Conservation (phyloP, 1,140 invertebrate genomes). For the Anadara kagoshimensis region DNA sequence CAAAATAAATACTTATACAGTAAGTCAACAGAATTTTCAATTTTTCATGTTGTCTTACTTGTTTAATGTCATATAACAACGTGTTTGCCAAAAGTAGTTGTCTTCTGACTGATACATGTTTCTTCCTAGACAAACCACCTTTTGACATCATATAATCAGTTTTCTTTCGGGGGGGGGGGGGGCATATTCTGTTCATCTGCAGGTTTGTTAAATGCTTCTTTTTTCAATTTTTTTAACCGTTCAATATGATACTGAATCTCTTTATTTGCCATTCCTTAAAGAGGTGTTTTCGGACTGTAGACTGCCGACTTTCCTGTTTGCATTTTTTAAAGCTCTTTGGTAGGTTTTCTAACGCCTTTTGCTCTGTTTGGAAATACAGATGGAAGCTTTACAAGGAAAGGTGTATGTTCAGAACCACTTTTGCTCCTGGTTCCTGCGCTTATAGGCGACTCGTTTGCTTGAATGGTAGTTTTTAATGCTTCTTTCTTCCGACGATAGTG, state of each 20-base stretch:
- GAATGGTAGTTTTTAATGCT: no score
- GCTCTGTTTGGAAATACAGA: not conserved
- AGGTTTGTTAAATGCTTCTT: not conserved
- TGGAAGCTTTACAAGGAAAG: not conserved
- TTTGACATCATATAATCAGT: not conserved
- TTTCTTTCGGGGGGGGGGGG: slow-evolving; percentile 2
- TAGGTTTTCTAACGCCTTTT: not conserved
- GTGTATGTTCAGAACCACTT: not conserved
- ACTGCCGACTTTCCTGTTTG: slow-evolving; percentile 1
- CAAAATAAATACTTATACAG: no score
- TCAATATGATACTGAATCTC: not conserved
- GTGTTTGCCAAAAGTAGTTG: not conserved
- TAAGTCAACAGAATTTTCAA: not conserved
- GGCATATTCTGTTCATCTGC: not conserved
- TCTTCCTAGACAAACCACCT: not conserved
- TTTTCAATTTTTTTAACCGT: not conserved
- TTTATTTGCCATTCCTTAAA: not conserved
- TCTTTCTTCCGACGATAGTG: no score
- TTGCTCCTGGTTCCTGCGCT: not conserved
- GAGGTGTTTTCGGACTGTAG: not conserved
- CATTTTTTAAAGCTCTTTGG: not conserved
- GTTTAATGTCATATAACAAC: not conserved
- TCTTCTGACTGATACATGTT: not conserved
- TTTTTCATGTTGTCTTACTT: not conserved
- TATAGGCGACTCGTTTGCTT: not conserved